Percentiles rank a stretch among this genome's conserved stretches.
Conservation (phyloP, 1,140 invertebrate genomes). For the Drosophila arawakana region DNA sequence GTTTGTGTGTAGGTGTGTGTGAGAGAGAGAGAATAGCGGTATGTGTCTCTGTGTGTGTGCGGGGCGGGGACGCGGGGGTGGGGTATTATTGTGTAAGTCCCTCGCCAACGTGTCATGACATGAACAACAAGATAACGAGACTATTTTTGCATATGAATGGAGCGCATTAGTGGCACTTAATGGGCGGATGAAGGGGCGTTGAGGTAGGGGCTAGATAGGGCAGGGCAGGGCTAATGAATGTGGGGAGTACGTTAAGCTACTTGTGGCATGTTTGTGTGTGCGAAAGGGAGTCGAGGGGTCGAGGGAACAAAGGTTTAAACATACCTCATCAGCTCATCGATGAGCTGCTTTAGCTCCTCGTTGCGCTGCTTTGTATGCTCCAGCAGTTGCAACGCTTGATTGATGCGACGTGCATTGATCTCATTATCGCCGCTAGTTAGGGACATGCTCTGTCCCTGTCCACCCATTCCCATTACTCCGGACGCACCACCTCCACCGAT, state of each 20-base stretch:
- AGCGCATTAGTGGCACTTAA: background rate
- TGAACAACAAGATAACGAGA: background rate
- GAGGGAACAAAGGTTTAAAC: slow-evolving; percentile 7
- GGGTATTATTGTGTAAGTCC: slow-evolving; percentile 9
- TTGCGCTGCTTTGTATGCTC: slow-evolving; percentile 81
- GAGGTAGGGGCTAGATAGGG: background rate
- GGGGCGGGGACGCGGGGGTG: background rate
- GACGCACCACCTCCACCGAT: too few species aligned
- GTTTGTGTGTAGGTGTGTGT: background rate
- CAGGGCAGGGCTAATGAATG: background rate
- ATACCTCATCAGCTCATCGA: slow-evolving; percentile 81
- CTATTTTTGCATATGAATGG: slow-evolving; percentile 38
- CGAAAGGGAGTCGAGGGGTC: background rate
- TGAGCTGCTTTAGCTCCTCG: slow-evolving; percentile 77
- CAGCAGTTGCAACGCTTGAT: slow-evolving; percentile 74
- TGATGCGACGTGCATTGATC: slow-evolving; percentile 68
- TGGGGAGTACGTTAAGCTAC: slow-evolving; percentile 1
- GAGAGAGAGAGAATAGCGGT: background rate
- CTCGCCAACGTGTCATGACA: slow-evolving; percentile 9
- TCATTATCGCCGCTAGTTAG: slow-evolving; percentile 64
- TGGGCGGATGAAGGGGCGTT: background rate
- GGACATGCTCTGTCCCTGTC: background rate
- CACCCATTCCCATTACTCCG: too few species aligned
- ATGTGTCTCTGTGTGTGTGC: background rate
- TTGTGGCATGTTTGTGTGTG: slow-evolving; percentile 12